Evolutionary conservation across 2,888 invertebrate species (phyloP).

Genomic region (Pollenia labialis): DNA sequence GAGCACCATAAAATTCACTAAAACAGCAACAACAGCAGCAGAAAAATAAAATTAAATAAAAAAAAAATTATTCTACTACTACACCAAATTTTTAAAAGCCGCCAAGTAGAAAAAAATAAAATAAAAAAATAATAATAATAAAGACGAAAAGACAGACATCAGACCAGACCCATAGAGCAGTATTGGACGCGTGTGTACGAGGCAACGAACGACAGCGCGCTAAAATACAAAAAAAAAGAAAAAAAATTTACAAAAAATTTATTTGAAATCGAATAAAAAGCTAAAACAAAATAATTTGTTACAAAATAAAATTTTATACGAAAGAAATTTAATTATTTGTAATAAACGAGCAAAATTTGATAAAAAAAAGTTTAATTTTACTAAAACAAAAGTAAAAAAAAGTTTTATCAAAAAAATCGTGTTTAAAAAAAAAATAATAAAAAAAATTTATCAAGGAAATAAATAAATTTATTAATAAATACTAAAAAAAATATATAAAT

Average conservation of each 20-base stretch:
- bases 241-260: slow-evolving; percentile 25
- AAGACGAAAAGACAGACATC: slow-evolving; percentile 72
- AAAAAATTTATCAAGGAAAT: background rate
- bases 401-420: background rate
- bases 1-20: slow-evolving; percentile 64
- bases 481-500: background rate
- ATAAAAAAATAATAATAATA: slow-evolving; percentile 65
- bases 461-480: background rate
- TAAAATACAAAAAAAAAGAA: slow-evolving; percentile 62
- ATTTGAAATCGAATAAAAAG: slow-evolving; percentile 42
- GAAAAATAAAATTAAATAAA: slow-evolving; percentile 43
- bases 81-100: slow-evolving; percentile 71
- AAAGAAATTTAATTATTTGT: slow-evolving; percentile 39
- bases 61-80: slow-evolving; percentile 60
- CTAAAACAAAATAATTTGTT: slow-evolving; percentile 16
- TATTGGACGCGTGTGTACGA: slow-evolving; percentile 73
- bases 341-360: background rate
- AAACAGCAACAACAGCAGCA: slow-evolving; percentile 63
- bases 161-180: slow-evolving; percentile 72
- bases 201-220: slow-evolving; percentile 73
- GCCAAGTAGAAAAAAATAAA: slow-evolving; percentile 63
- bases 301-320: slow-evolving; percentile 40
- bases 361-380: background rate
- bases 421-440: background rate
- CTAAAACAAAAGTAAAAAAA: background rate